Evolutionary conservation across 92 coral and sea anemone species (phyloP).

Genomic region (Bergia puertoricense): DNA sequence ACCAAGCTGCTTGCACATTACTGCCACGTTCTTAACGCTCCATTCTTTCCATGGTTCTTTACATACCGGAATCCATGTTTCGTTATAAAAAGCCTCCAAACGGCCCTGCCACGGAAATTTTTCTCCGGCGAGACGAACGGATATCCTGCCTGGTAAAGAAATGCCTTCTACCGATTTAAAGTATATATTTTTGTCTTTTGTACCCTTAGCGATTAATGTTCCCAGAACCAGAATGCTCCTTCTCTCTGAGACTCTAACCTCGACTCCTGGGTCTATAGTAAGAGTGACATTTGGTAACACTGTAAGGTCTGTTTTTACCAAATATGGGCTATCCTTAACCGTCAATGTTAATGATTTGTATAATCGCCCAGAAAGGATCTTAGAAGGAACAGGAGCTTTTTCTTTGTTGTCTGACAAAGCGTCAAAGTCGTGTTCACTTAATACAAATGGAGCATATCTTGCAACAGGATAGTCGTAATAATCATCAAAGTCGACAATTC

Average conservation of each 20-base stretch:
- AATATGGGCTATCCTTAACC: slow-evolving; percentile 61
- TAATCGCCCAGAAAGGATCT: slow-evolving; percentile 54
- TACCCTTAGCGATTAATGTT: slow-evolving; percentile 60
- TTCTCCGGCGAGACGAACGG: slow-evolving; percentile 58
- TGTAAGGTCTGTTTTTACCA: slow-evolving; percentile 60
- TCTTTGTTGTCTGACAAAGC: slow-evolving; percentile 8
- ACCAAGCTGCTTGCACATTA: slow-evolving; percentile 60
- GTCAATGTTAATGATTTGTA: slow-evolving; percentile 46
- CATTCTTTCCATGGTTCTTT: neutral
- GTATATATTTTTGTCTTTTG: slow-evolving; percentile 34
- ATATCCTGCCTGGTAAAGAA: neutral
- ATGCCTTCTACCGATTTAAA: slow-evolving; percentile 43
- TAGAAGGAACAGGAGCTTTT: neutral
- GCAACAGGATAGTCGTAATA: slow-evolving; percentile 57
- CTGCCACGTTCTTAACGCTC: neutral
- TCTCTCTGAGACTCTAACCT: slow-evolving; percentile 52
- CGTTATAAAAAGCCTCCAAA: slow-evolving; percentile 45
- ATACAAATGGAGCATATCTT: slow-evolving; percentile 48
- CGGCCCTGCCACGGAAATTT: slow-evolving; percentile 69
- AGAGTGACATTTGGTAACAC: slow-evolving; percentile 56
- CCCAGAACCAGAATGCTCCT: slow-evolving; percentile 67
- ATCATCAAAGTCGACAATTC: slow-evolving; percentile 65
- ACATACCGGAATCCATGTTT: slow-evolving; percentile 54
- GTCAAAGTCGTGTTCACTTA: slow-evolving; percentile 13
- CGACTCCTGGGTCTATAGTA: slow-evolving; percentile 65